Percentiles rank a stretch among this genome's conserved stretches.
Evolutionary conservation across 1,140 invertebrate genomes (phyloP).

Genomic region (Mizuhopecten yessoensis): DNA sequence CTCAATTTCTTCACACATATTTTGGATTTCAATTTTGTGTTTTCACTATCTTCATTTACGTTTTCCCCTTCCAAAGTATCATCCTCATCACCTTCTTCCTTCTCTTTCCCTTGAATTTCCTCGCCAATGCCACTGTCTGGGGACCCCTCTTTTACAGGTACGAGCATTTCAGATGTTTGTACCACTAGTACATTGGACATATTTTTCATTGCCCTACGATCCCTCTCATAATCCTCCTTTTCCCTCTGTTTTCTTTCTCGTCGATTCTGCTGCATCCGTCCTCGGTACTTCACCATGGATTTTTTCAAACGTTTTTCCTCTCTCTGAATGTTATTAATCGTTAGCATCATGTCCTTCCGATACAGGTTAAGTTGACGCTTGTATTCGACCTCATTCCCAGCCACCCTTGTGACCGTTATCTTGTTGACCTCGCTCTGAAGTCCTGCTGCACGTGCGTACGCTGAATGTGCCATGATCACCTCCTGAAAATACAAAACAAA

Average conservation of each 20-base stretch:
- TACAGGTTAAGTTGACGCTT: slow-evolving; percentile 65
- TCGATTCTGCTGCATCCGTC: slow-evolving; percentile 59
- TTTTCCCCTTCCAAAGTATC: slow-evolving; percentile 45
- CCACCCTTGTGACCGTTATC: slow-evolving; percentile 70
- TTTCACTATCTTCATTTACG: slow-evolving; percentile 13
- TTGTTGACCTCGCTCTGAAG: slow-evolving; percentile 72
- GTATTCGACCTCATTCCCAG: slow-evolving; percentile 66
- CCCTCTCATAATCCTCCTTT: slow-evolving; percentile 28
- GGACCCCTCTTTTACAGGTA: not conserved
- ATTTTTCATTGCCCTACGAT: slow-evolving; percentile 41
- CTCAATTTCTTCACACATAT: not conserved
- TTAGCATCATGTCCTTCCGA: slow-evolving; percentile 65
- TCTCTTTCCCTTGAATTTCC: not conserved
- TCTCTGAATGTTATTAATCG: slow-evolving; percentile 61
- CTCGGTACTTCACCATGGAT: slow-evolving; percentile 61
- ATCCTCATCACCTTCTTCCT: slow-evolving; percentile 45
- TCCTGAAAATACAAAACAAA: slow-evolving; percentile 52
- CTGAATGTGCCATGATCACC: slow-evolving; percentile 65
- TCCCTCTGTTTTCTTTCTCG: slow-evolving; percentile 56
- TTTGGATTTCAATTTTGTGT: not conserved
- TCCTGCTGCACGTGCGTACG: slow-evolving; percentile 68
- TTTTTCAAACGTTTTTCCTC: slow-evolving; percentile 66
- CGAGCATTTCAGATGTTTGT: not conserved
- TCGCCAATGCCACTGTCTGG: slow-evolving; percentile 43
- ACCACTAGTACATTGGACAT: slow-evolving; percentile 40